These are phyloP conservation scores for Dynastes grantii DNA, from an alignment of 2,888 invertebrate genomes.

Conservation along the genomic window DNA sequence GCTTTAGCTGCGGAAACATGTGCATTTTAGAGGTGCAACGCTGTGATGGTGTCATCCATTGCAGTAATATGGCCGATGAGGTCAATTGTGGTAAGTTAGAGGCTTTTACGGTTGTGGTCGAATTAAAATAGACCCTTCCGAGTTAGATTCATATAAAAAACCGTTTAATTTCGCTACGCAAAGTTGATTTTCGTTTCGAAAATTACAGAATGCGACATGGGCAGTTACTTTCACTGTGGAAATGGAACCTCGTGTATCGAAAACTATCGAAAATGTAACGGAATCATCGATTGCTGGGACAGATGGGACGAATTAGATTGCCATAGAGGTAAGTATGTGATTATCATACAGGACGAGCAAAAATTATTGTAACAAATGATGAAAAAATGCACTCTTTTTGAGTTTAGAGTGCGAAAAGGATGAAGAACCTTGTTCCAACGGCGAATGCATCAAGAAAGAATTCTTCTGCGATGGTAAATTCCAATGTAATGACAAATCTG, in stretches of 20 bases:
- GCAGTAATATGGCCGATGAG: conserved; percentile 84
- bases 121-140: not conserved
- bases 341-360: too few species aligned
- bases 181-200: not conserved
- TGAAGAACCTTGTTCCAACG: conserved; percentile 76
- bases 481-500: conserved; percentile 80
- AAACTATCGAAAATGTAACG: conserved; percentile 80
- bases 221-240: conserved; percentile 82
- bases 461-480: conserved; percentile 78
- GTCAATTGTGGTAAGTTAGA: conserved; percentile 78
- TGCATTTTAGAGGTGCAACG: conserved; percentile 78
- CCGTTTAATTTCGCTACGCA: too few species aligned
- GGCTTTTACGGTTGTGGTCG: not conserved
- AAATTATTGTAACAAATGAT: too few species aligned
- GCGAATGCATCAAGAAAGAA: conserved; percentile 75
- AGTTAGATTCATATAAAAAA: too few species aligned
- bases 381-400: too few species aligned
- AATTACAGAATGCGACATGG: conserved; percentile 77
- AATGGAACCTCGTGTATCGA: conserved; percentile 82
- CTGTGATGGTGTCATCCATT: conserved; percentile 83
- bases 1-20: conserved; percentile 83
- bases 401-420: conserved; percentile 70
- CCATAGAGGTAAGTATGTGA: conserved; percentile 72
- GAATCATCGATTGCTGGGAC: conserved; percentile 85
- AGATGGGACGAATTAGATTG: conserved; percentile 83